Evolutionary conservation across 2,888 invertebrate genomes (phyloP), one percentile per base, ranked within the genome.

Genomic region (Tiliacea aurago): DNA sequence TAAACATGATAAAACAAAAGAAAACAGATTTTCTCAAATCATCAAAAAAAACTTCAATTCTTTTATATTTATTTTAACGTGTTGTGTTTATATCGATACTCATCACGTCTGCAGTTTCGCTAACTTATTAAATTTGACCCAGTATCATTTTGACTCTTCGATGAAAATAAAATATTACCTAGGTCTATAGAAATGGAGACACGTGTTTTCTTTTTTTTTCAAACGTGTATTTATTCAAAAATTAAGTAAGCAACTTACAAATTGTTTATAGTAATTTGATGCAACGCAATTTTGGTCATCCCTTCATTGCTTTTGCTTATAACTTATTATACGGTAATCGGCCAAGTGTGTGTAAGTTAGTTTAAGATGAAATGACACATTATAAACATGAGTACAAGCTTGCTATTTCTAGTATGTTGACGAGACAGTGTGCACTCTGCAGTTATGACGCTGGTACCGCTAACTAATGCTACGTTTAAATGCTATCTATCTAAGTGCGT

Each of bases 401-500:
- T 41, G 69, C 68, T 77, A 84, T 84, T 76, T 66, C 61, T 59
- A 81, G 80, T 75, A 86, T 81, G 83, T 81, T 84, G 83, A 80
- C 76, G 73, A 79, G 80, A 63, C 68, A 10, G 49, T 66, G 69
- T 43, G 78, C 53, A 78, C 79, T 74, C 67, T n/a, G 80, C 65
- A 47, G 79, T 81, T 81, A 81, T 86, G 86, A 85, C 76, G 78
- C 74, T 49, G 41, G 85, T 86, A 85, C 86, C 86, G 86, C 83
- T 86, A 86, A 78, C 84, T 78, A 84, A 81, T 84, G 76, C 64
- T 81, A 66, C 75, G 83, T 67, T 81, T 84, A 85, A 81, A 82
- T 84, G 82, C 83, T 80, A 80, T 83, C 70, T 75, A 86, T 80
- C 84, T 65, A 72, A 59, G 68, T 11, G 0, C 51, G 45, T 78